Percentiles rank a stretch among this genome's conserved stretches.
Conservation (phyloP, 1,140 invertebrate species). For the Drosophila pseudoobscura region DNA sequence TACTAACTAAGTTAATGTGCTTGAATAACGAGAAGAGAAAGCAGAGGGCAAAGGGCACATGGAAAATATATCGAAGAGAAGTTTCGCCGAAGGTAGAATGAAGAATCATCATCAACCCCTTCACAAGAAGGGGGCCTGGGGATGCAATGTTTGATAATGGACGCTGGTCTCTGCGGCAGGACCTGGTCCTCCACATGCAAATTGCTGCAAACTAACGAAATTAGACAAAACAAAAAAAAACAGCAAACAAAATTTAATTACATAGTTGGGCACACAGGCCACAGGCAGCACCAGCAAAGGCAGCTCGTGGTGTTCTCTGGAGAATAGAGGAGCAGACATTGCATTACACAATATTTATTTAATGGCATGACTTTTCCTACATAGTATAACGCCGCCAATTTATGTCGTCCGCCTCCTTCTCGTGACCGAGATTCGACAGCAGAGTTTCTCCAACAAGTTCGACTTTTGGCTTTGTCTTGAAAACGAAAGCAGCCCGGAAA, state of each 20-base stretch:
- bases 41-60: slow-evolving; percentile 19
- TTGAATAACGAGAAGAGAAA: slow-evolving; percentile 28
- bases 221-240: slow-evolving; percentile 20
- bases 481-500: slow-evolving; percentile 75
- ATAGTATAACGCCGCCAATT: slow-evolving; percentile 54
- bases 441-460: slow-evolving; percentile 28
- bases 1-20: slow-evolving; percentile 64
- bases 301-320: no score
- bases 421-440: slow-evolving; percentile 51
- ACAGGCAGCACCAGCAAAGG: neutral
- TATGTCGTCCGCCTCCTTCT: slow-evolving; percentile 42
- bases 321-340: slow-evolving; percentile 20
- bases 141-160: no score
- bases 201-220: slow-evolving; percentile 49
- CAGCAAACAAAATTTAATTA: slow-evolving; percentile 61
- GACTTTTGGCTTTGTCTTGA: slow-evolving; percentile 64
- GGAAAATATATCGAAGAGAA: neutral
- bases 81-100: no score
- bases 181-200: slow-evolving; percentile 15
- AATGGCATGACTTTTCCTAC: slow-evolving; percentile 71
- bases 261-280: slow-evolving; percentile 28
- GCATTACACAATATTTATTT: slow-evolving; percentile 70
- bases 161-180: no score
- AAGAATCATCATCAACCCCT: no score
- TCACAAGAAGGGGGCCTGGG: no score